Evolutionary conservation across 2,113 vertebrate genomes (phyloP), one percentile per base, ranked within the genome.

Genomic region (Cavia aperea): DNA sequence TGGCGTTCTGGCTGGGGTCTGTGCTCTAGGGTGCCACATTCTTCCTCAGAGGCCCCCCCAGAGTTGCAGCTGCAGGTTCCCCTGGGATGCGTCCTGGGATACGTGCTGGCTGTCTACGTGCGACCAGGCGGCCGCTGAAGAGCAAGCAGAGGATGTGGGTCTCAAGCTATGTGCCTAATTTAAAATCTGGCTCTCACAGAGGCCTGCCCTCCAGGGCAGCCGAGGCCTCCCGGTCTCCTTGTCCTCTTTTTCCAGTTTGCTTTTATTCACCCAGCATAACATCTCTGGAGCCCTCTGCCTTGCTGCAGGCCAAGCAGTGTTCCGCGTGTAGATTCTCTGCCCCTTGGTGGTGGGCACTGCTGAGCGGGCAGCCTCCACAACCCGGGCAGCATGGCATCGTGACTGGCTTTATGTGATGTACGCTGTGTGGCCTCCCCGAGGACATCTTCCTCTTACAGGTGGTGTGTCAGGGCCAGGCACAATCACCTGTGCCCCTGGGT

Each of bases 331-430:
- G 18, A 29, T 73, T 68, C 18, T 3, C 15, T 2, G 36, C 23
- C 43, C 58, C 46, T 8, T 6, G 7, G 7, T 8, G 39, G 39
- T 4, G 8, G 49, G 14, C 2, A 0, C 36, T 36, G 15, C 3
- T 56, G 62, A 19, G 31, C 5, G 26, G 54, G 54, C 60, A 10
- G 16, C 16, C 70, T 62, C 43, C 18, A 36, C 23, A 2, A 12
- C 1, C 12, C 14, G 46, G 49, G n/a, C 15, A 33, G 65, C 39
- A 65, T 24, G 68, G 46, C 24, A 29, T 3, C 63, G n/a, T 24
- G 13, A 19, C 33, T 43, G 82, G 21, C 7, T 24, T 7, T 2
- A 0, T 26, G 7, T 21, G 21, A 26, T 46, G 46, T 77, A 5
- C 8, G 11, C 0, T 18, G 13, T 39, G 39, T 43, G 33, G 46